A percentile compares a stretch with the other conserved stretches of the same genome.
Conservation (phyloP, 1,140 invertebrate species). For the Holcopasites calliopsidis region DNA sequence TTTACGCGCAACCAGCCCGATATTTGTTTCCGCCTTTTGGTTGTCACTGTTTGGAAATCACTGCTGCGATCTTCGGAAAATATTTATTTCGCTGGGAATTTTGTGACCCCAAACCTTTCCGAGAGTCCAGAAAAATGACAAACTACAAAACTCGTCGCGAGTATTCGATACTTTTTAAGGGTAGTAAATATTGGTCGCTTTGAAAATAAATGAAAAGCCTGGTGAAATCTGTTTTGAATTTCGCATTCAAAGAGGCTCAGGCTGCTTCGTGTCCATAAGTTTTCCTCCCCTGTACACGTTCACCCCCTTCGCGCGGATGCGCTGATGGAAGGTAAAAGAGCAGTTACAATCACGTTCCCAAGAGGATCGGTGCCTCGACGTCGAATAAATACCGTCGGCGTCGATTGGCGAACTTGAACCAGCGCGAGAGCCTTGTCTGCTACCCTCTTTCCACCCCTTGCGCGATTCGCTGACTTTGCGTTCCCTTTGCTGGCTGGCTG, state of each 20-base stretch:
- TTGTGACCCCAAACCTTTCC: background rate
- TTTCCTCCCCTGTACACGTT: no score
- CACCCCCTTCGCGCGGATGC: background rate
- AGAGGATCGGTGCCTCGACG: background rate
- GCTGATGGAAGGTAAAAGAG: conserved; percentile 12
- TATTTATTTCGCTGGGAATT: background rate
- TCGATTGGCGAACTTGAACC: background rate
- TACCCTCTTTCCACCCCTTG: background rate
- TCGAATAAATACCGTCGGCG: conserved; percentile 16
- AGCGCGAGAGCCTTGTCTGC: background rate
- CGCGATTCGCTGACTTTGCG: conserved; percentile 25
- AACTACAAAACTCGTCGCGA: no score
- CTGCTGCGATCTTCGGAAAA: background rate
- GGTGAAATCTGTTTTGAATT: no score
- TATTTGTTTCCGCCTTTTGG: background rate
- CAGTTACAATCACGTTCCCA: conserved; percentile 4
- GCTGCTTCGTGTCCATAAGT: conserved; percentile 5
- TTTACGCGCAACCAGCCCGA: background rate
- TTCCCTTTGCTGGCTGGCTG: conserved; percentile 5
- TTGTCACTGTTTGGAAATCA: background rate
- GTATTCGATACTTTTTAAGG: no score
- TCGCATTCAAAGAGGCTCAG: background rate
- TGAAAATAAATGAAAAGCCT: no score
- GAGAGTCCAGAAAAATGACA: background rate
- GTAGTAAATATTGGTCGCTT: no score